A percentile compares a stretch with the other conserved stretches of the same genome.
phyloP scores from a whole-genome alignment of 2,888 invertebrate species.

The Yponomeuta evonymella region DNA sequence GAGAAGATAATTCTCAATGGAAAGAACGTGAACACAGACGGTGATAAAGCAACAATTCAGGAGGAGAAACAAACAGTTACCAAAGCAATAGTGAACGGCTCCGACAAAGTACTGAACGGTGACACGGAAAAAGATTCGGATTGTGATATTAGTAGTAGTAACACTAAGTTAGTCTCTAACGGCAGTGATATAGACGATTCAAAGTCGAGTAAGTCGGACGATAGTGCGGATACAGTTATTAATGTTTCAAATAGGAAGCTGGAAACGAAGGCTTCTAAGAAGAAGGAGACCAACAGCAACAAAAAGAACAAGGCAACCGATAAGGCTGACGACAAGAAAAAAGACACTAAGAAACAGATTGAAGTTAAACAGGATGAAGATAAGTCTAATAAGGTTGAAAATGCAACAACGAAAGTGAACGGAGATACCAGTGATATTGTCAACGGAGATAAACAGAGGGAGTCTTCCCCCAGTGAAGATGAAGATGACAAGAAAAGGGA shows the following conservation, averaged over 20 bases:
- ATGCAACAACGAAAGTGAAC: conserved; percentile 42
- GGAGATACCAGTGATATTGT: conserved; percentile 46
- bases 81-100: conserved; percentile 69
- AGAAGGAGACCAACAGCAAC: conserved; percentile 25
- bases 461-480: conserved; percentile 67
- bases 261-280: conserved; percentile 37
- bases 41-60: conserved; percentile 46
- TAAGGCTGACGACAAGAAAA: conserved; percentile 48
- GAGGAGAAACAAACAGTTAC: conserved; percentile 55
- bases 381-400: conserved; percentile 36
- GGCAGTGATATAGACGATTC: conserved; percentile 63
- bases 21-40: conserved; percentile 42
- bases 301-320: conserved; percentile 55
- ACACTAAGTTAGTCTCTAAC: conserved; percentile 69
- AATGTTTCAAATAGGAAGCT: conserved; percentile 40
- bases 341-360: conserved; percentile 37
- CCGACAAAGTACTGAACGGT: conserved; percentile 58
- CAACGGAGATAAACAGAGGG: conserved; percentile 59
- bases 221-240: conserved; percentile 37
- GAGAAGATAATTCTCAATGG: conserved; percentile 44
- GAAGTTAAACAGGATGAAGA: conserved; percentile 40
- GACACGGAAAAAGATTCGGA: conserved; percentile 61
- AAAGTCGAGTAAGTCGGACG: conserved; percentile 60
- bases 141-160: conserved; percentile 74
- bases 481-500: conserved; percentile 79